These are phyloP conservation scores for Lymantria monacha DNA, from an alignment of 2,888 invertebrate species.

Conservation along the genomic window DNA sequence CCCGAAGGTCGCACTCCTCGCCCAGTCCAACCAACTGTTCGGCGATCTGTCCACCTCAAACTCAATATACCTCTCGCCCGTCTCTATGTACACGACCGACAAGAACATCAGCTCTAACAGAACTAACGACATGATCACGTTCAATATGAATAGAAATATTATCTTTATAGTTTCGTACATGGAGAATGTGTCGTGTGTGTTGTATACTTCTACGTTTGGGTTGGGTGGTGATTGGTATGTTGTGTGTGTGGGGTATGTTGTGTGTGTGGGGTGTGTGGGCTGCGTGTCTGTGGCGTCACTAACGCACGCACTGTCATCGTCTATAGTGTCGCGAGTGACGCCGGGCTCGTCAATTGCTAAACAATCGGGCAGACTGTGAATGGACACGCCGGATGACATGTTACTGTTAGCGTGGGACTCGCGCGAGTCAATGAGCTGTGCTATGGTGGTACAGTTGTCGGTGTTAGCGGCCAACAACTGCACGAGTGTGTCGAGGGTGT, in stretches of 20 bases:
- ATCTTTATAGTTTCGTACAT: constrained; percentile 42
- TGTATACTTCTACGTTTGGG: constrained; percentile 10
- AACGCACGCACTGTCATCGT: neutral
- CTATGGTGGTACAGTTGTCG: constrained; percentile 50
- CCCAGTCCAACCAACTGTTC: constrained; percentile 46
- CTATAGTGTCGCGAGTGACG: neutral
- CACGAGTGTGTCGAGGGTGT: constrained; percentile 43
- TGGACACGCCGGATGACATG: constrained; percentile 51
- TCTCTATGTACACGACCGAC: constrained; percentile 41
- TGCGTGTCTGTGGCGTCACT: neutral
- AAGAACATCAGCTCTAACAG: constrained; percentile 47
- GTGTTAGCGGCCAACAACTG: constrained; percentile 47
- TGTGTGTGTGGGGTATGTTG: neutral
- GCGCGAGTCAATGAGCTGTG: constrained; percentile 43
- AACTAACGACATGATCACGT: constrained; percentile 43
- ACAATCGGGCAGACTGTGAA: constrained; percentile 53
- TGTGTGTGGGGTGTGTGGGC: neutral
- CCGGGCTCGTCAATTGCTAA: constrained; percentile 27
- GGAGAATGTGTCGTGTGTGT: constrained; percentile 23
- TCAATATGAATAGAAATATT: constrained; percentile 45
- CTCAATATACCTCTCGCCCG: constrained; percentile 52
- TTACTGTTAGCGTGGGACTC: constrained; percentile 2
- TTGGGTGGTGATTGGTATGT: constrained; percentile 3
- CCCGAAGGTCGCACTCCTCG: constrained; percentile 47
- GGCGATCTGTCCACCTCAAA: constrained; percentile 46